Conservation (phyloP, 2,113 vertebrate species). For the Channa argus region DNA sequence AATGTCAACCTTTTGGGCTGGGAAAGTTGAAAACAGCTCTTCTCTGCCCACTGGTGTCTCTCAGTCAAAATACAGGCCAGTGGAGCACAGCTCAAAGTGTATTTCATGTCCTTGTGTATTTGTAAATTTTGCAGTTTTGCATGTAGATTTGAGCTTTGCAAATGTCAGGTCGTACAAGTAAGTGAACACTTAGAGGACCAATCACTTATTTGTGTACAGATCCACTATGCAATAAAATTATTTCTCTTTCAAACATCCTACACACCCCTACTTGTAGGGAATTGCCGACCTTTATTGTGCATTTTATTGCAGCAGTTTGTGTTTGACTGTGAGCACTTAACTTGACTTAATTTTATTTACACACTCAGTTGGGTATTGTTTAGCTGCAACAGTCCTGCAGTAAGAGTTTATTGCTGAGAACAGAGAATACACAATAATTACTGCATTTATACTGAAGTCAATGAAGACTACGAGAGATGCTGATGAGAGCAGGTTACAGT, state of each 20-base stretch:
- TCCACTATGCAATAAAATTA: constrained; percentile 33
- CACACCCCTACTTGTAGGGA: neutral
- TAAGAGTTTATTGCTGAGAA: no score
- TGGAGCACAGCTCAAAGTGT: constrained; percentile 2
- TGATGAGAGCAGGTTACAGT: no score
- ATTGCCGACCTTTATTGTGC: neutral
- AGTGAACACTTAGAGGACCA: constrained; percentile 39
- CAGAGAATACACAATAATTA: neutral
- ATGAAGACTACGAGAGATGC: neutral
- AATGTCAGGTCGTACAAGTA: constrained; percentile 33
- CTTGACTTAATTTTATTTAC: no score
- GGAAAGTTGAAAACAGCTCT: neutral
- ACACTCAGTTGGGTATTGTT: no score
- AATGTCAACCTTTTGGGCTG: neutral
- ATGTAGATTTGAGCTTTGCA: constrained; percentile 43
- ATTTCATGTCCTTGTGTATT: constrained; percentile 10
- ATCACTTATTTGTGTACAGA: constrained; percentile 34
- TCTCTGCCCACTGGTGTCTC: constrained; percentile 52
- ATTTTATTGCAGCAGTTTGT: constrained; percentile 1
- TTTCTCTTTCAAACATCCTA: neutral
- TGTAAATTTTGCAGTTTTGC: constrained; percentile 24
- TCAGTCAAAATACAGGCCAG: constrained; percentile 18
- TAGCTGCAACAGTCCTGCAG: no score
- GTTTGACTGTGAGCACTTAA: neutral
- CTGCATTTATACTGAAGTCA: no score